Evolutionary conservation across 2,113 vertebrate genomes (phyloP), one percentile per base, ranked within the genome.

Genomic region (Hemiprocne comata): DNA sequence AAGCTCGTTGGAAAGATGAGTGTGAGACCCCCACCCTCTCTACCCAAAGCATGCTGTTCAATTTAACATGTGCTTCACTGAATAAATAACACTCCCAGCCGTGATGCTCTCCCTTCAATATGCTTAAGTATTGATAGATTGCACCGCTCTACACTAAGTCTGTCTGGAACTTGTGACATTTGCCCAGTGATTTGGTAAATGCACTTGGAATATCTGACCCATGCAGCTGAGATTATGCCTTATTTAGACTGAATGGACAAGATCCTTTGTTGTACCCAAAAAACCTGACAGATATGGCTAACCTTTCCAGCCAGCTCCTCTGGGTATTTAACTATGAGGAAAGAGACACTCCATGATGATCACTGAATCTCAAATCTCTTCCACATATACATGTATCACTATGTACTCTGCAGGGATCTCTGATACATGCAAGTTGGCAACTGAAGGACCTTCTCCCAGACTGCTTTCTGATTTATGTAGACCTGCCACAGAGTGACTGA

Each of bases 101-200:
- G 95, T 57, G 87, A 89, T 78, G 89, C 88, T 93, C 72, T 90
- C 96, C 62, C 72, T 84, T 79, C 79, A 97, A 96, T 81, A 95
- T 94, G 96, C 79, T 97, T 94, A 97, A 94, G 96, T 98, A 97
- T 96, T 97, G 97, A 98, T 94, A 94, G 95, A 98, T 97, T 92
- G 73, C 82, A 96, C 67, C 0, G 24, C 86, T 96, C 67, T 77
- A 1, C 85, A 89, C 85, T 38, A 95, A 89, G 86, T 61, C 94
- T 97, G 91, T 90, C 96, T 97, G 96, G 94, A 98, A 97, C 95
- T 90, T 76, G 86, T 93, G 97, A 93, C 96, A 96, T 98, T 97
- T 97, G 97, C 87, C 96, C 96, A 96, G 93, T 76, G 93, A 98
- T 94, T 93, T 95, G 83, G 93, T 94, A 98, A 96, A 98, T 97